Percentiles rank a stretch among this genome's conserved stretches.
phyloP scores from a whole-genome alignment of 2,113 vertebrate species.

The Platichthys stellatus region DNA sequence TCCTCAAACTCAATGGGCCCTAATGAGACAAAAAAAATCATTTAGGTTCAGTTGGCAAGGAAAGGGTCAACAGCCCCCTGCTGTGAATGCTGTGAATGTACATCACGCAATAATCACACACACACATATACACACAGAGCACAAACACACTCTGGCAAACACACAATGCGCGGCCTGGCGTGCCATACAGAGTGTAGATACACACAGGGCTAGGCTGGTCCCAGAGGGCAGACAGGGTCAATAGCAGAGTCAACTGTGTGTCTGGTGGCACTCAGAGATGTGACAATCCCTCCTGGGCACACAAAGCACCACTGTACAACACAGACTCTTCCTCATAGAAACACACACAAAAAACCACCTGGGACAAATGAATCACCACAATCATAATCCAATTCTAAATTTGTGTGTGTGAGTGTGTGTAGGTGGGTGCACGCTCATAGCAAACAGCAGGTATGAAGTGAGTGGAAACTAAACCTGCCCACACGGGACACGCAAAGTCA shows the following conservation, averaged over 20 bases:
- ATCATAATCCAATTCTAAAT: neutral
- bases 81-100: slow-evolving; percentile 62
- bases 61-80: slow-evolving; percentile 68
- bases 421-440: neutral
- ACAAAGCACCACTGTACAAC: slow-evolving; percentile 24
- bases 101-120: slow-evolving; percentile 69
- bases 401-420: neutral
- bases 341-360: slow-evolving; percentile 10
- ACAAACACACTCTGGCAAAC: slow-evolving; percentile 34
- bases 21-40: slow-evolving; percentile 68
- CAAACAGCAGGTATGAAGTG: slow-evolving; percentile 36
- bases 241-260: slow-evolving; percentile 69
- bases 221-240: slow-evolving; percentile 76
- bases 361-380: neutral
- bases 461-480: slow-evolving; percentile 36
- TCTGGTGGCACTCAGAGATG: slow-evolving; percentile 70
- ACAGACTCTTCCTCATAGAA: slow-evolving; percentile 8
- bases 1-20: slow-evolving; percentile 98
- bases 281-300: slow-evolving; percentile 44
- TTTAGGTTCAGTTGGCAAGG: slow-evolving; percentile 66
- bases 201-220: slow-evolving; percentile 57
- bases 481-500: slow-evolving; percentile 38
- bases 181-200: slow-evolving; percentile 47
- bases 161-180: slow-evolving; percentile 52
- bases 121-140: slow-evolving; percentile 42